Conservation (phyloP, 2,113 vertebrate species). For the Haemorhous mexicanus region DNA sequence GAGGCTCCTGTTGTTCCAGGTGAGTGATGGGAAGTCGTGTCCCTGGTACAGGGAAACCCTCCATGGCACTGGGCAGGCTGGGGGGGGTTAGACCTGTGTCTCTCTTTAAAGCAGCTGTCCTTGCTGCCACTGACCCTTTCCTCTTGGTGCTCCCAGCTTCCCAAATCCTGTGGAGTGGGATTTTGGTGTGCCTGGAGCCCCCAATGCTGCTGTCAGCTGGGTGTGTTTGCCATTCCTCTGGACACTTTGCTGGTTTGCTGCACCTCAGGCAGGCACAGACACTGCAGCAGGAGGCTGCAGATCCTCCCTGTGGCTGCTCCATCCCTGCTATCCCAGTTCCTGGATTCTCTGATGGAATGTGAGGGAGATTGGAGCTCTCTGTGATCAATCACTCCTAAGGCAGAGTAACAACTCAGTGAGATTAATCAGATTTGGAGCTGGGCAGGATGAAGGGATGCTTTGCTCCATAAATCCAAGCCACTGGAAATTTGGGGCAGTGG, state of each 20-base stretch:
- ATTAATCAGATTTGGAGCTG: background rate
- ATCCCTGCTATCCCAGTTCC: background rate
- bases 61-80: background rate
- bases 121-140: background rate
- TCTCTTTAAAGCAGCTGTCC: background rate
- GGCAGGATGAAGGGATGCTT: background rate
- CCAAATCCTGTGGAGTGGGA: background rate
- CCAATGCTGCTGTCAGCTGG: background rate
- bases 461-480: background rate
- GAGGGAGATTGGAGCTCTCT: background rate
- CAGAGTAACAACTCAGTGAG: background rate
- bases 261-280: background rate
- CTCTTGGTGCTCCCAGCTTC: background rate
- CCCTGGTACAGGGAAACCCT: background rate
- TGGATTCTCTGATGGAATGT: background rate
- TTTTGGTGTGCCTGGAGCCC: background rate
- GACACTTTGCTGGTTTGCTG: background rate
- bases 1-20: background rate
- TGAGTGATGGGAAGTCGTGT: accelerated
- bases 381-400: background rate
- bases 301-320: background rate
- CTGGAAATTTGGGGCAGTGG: background rate
- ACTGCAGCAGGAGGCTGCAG: background rate
- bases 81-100: accelerated
- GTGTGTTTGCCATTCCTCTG: background rate